Conservation (phyloP, 1,140 invertebrate species). For the Thaumetopoea pityocampa region DNA sequence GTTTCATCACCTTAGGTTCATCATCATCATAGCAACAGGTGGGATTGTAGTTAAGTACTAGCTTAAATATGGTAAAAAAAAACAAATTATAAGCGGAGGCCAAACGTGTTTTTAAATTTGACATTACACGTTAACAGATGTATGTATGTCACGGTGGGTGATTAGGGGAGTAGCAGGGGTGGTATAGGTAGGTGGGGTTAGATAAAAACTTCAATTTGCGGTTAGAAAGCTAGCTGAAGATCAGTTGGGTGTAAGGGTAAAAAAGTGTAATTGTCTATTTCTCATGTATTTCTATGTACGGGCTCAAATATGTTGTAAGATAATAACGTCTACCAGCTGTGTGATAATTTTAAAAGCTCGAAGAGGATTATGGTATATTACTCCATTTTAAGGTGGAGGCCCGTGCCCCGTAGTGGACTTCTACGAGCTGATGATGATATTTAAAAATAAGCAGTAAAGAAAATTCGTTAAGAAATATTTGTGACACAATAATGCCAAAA, state of each 20-base stretch:
- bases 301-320: too few species aligned
- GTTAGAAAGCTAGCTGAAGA: constrained; percentile 13
- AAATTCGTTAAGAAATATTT: too few species aligned
- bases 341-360: too few species aligned
- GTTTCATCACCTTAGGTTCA: too few species aligned
- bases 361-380: too few species aligned
- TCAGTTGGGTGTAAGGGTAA: constrained; percentile 5
- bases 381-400: too few species aligned
- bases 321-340: too few species aligned
- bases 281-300: neutral
- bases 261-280: constrained; percentile 2
- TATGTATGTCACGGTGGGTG: constrained; percentile 19
- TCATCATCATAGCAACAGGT: neutral
- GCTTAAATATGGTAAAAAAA: constrained; percentile 4
- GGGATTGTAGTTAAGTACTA: neutral
- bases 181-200: constrained; percentile 5
- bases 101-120: constrained; percentile 22
- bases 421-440: too few species aligned
- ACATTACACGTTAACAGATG: constrained; percentile 18
- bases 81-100: constrained; percentile 3
- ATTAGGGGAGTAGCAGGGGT: constrained; percentile 2
- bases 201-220: constrained; percentile 16
- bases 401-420: too few species aligned
- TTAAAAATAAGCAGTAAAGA: too few species aligned
- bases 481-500: too few species aligned